These are phyloP conservation scores for Bombus turneri DNA, from an alignment of 1,140 invertebrate genomes.

Conservation along the genomic window DNA sequence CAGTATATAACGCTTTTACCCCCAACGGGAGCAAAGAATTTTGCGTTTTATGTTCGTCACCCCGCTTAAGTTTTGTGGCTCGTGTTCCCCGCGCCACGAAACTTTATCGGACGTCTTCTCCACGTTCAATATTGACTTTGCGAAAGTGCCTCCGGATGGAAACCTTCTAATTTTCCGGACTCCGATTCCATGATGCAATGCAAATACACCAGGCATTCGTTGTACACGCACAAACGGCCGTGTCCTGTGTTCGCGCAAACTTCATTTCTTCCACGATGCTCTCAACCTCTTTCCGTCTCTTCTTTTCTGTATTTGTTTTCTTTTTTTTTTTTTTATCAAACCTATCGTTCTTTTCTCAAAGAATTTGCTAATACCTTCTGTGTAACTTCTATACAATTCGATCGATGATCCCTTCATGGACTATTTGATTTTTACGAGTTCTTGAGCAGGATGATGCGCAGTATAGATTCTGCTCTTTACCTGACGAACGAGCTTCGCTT, in stretches of 20 bases:
- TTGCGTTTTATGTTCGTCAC: not conserved
- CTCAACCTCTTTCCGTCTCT: not conserved
- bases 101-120: conserved; percentile 73
- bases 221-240: conserved; percentile 6
- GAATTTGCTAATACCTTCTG: not conserved
- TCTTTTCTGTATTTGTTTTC: not conserved
- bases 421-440: not conserved
- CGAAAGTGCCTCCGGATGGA: conserved; percentile 70
- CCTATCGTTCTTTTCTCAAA: too few species aligned
- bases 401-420: not conserved
- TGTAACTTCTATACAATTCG: not conserved
- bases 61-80: not conserved
- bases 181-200: conserved; percentile 71
- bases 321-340: not conserved
- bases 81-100: conserved; percentile 51
- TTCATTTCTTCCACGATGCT: not conserved
- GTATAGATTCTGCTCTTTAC: too few species aligned
- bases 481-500: too few species aligned
- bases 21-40: not conserved
- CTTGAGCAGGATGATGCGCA: accelerated
- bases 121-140: conserved; percentile 77
- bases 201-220: conserved; percentile 67
- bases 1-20: not conserved
- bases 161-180: conserved; percentile 77
- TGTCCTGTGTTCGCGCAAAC: not conserved